These are phyloP conservation scores for Whitmania pigra DNA, from an alignment of 1,140 invertebrate genomes.

Conservation along the genomic window DNA sequence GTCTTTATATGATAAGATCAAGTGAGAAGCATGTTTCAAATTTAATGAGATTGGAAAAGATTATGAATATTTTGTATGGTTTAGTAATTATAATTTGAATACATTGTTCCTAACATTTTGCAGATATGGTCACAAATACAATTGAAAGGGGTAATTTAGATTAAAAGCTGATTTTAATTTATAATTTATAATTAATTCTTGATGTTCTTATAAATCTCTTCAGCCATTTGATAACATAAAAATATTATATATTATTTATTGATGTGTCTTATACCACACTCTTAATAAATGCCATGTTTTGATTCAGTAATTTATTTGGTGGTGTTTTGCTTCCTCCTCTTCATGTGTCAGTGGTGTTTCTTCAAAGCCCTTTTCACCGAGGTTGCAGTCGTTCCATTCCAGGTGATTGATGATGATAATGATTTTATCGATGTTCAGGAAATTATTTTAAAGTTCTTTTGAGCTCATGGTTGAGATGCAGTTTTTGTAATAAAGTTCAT, in stretches of 20 bases:
- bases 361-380: constrained; percentile 1
- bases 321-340: not conserved
- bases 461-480: too few species aligned
- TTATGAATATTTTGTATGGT: not conserved
- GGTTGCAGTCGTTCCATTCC: not conserved
- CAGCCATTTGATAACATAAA: too few species aligned
- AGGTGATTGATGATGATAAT: not conserved
- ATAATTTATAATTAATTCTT: too few species aligned
- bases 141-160: not conserved
- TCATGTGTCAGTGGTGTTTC: constrained; percentile 10
- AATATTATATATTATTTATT: not conserved
- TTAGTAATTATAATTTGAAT: not conserved
- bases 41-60: not conserved
- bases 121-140: constrained; percentile 10
- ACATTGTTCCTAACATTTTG: not conserved
- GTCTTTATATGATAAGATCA: not conserved
- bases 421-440: too few species aligned
- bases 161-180: not conserved
- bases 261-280: not conserved
- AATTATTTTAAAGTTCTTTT: too few species aligned
- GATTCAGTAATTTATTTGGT: not conserved
- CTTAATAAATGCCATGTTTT: not conserved
- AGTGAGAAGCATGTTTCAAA: not conserved
- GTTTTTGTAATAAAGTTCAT: too few species aligned
- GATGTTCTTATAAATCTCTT: too few species aligned